Base-by-base conservation (phyloP, 2,113 vertebrate genomes). In the Lycocorax pyrrhopterus region DNA sequence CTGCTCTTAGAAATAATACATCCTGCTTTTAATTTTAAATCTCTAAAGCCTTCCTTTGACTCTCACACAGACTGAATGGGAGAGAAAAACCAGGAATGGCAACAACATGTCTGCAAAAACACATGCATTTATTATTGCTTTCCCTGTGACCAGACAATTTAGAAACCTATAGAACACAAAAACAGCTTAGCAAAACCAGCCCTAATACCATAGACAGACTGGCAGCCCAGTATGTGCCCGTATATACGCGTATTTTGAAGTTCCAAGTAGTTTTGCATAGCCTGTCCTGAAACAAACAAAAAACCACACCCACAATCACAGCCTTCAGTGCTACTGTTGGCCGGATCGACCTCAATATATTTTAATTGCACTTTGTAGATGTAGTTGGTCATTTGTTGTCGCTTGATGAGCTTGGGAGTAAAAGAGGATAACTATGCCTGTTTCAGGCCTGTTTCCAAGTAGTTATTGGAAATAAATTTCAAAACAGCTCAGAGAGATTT, bases 131-230 rank as follows among this genome's bases (percentile, higher is more conserved):
- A 39, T 73, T 41, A 19, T 18, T 66, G 16, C 25, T 75, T 51
- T 21, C 10, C 10, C 19, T 53, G 11, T 4, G 7, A 32, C 10
- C 52, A 69, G 20, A 58, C 29, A 49, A 49, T 66, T 77, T 53
- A 64, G 58, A 87, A 85, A 46, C 16, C 20, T 43, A 23, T 1
- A 62, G 32, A 29, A 68, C 16, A 78, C 15, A 44, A 66, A 58
- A 68, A 5, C 37, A 73, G 35, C 39, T 64, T 17, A 37, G 32
- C 33, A 82, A 64, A 68, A 56, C 0, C 49, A 29, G 26, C 22
- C 10, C 0, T 10, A 30, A 43, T 9, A 21, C 10, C 29, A 35
- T 0, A 59, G 41, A 7, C 16, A 60, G 55, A 30, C 43, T 63
- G 26, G 8, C 29, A 87, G 58, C 29, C 43, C 37, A 32, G 16